Percentiles rank a stretch among this genome's conserved stretches.
Evolutionary conservation across 2,113 vertebrate species (phyloP).

Genomic region (Microtus ochrogaster): DNA sequence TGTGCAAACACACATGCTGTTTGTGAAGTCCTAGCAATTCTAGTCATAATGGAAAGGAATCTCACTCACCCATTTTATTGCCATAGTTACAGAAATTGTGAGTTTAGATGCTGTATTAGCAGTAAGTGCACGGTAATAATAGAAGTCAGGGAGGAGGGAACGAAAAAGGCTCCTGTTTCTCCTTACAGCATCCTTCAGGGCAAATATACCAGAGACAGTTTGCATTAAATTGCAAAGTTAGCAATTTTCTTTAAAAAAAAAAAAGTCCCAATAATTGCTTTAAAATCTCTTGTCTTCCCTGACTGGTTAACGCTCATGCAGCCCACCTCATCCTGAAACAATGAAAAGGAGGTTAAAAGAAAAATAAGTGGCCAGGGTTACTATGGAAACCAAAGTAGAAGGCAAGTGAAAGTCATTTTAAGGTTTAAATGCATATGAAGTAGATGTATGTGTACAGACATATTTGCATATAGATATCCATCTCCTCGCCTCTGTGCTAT

Average conservation of each 20-base stretch:
- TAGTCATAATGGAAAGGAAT: slow-evolving; percentile 68
- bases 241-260: slow-evolving; percentile 73
- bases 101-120: slow-evolving; percentile 77
- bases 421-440: slow-evolving; percentile 83
- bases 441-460: slow-evolving; percentile 33
- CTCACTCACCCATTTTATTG: slow-evolving; percentile 76
- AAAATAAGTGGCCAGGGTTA: slow-evolving; percentile 87
- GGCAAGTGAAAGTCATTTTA: slow-evolving; percentile 87
- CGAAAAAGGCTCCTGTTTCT: slow-evolving; percentile 72
- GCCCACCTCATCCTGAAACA: slow-evolving; percentile 80
- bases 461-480: slow-evolving; percentile 77
- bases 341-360: slow-evolving; percentile 85
- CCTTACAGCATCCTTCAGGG: slow-evolving; percentile 85
- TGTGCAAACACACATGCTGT: slow-evolving; percentile 71
- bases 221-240: slow-evolving; percentile 85
- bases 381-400: slow-evolving; percentile 86
- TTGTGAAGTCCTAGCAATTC: slow-evolving; percentile 66
- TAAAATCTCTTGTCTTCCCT: slow-evolving; percentile 75
- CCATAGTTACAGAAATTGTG: slow-evolving; percentile 80
- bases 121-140: slow-evolving; percentile 80
- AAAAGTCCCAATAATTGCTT: slow-evolving; percentile 81
- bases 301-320: slow-evolving; percentile 81
- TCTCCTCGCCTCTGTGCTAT: slow-evolving; percentile 34
- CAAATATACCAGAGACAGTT: slow-evolving; percentile 83
- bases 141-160: slow-evolving; percentile 79